These are phyloP conservation scores for Cryptosula pallasiana DNA, from an alignment of 2,888 invertebrate species.

Conservation along the genomic window DNA sequence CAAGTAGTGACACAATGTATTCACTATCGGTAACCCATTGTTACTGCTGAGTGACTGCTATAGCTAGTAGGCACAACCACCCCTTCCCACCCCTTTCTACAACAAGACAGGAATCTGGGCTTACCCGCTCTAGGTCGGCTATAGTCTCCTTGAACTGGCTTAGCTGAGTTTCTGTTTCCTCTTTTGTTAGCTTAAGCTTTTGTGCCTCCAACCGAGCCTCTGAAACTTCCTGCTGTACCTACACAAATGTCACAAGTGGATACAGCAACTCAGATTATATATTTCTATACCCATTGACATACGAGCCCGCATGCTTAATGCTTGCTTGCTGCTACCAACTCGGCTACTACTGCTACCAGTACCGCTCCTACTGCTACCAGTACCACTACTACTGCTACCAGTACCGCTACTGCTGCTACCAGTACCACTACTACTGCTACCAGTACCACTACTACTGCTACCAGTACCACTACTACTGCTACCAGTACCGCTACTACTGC, in stretches of 20 bases:
- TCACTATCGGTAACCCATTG: too few species aligned
- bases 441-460: background rate
- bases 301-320: background rate
- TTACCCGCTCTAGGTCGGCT: background rate
- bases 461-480: background rate
- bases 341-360: background rate
- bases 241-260: too few species aligned
- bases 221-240: constrained; percentile 1
- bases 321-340: background rate
- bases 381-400: constrained; percentile 13
- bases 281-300: too few species aligned
- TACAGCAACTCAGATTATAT: too few species aligned
- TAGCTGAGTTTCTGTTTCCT: constrained; percentile 19
- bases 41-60: too few species aligned
- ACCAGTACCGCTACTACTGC: too few species aligned
- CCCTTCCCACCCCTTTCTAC: too few species aligned
- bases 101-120: background rate
- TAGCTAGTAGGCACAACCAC: too few species aligned
- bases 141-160: constrained; percentile 6
- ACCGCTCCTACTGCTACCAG: background rate
- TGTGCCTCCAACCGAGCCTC: constrained; percentile 5
- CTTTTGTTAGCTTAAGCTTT: constrained; percentile 9
- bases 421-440: background rate
- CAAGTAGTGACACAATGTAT: too few species aligned
- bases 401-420: too few species aligned